Evolutionary conservation across 1,140 invertebrate genomes (phyloP).

Genomic region (Bombus affinis): DNA sequence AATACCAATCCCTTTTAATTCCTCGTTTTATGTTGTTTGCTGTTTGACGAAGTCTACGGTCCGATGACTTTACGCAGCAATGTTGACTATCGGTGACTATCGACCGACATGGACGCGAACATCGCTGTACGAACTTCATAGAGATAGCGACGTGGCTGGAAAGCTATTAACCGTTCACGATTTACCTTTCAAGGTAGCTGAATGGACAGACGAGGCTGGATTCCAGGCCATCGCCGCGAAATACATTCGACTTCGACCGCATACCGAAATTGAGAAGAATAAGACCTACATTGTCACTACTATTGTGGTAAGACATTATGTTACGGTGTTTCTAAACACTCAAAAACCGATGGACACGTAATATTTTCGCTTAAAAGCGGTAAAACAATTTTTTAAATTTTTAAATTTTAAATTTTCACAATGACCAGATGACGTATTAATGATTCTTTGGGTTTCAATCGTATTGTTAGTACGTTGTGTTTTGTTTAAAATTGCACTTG

Average conservation of each 20-base stretch:
- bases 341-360: too few relatives aligned
- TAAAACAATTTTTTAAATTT: too few relatives aligned
- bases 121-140: neutral
- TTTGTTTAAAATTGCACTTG: too few relatives aligned
- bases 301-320: constrained; percentile 89
- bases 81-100: neutral
- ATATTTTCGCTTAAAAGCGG: neutral
- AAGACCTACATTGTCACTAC: constrained; percentile 96
- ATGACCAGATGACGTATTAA: too few relatives aligned
- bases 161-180: neutral
- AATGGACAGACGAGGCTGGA: constrained; percentile 94
- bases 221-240: constrained; percentile 90
- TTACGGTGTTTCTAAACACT: neutral
- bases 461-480: too few relatives aligned
- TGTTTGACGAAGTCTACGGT: neutral
- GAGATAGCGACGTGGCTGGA: neutral
- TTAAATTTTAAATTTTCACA: too few relatives aligned
- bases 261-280: constrained; percentile 91
- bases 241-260: constrained; percentile 88
- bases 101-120: neutral
- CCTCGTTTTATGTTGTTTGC: neutral
- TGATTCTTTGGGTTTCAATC: too few relatives aligned
- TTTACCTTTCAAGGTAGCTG: constrained; percentile 87
- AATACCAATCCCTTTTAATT: neutral
- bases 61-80: neutral